These are phyloP conservation scores for Dendrophyllia cribrosa DNA, from an alignment of 64 coral and sea anemone species.

Conservation along the genomic window DNA sequence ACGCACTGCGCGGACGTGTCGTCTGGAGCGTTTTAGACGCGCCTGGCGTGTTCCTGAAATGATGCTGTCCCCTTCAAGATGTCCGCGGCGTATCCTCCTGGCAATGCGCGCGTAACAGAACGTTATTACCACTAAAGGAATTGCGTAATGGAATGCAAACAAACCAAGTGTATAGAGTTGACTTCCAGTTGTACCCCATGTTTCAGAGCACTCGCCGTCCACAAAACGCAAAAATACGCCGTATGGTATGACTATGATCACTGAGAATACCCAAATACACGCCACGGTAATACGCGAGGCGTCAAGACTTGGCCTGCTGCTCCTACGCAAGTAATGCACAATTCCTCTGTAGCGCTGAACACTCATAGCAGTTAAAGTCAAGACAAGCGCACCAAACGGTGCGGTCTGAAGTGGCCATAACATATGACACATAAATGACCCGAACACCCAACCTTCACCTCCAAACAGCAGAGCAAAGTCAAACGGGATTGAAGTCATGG, in stretches of 20 bases:
- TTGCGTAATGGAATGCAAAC: conserved; percentile 70
- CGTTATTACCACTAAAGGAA: conserved; percentile 64
- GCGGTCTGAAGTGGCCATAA: conserved; percentile 84
- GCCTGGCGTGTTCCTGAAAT: conserved; percentile 68
- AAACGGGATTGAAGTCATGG: conserved; percentile 76
- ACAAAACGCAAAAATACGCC: conserved; percentile 52
- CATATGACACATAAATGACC: conserved; percentile 68
- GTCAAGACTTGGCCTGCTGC: background rate
- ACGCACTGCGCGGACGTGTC: conserved; percentile 66
- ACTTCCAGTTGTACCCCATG: conserved; percentile 38
- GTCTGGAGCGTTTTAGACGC: conserved; percentile 39
- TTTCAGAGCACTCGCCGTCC: conserved; percentile 68
- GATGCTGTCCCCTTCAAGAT: conserved; percentile 24
- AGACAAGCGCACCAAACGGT: conserved; percentile 67
- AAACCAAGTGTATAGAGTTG: conserved; percentile 53
- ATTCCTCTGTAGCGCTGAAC: conserved; percentile 73
- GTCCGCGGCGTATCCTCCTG: conserved; percentile 43
- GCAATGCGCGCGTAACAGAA: conserved; percentile 77
- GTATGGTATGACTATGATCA: conserved; percentile 62
- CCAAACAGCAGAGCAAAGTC: conserved; percentile 61
- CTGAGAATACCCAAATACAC: conserved; percentile 65
- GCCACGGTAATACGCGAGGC: background rate
- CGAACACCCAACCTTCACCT: conserved; percentile 67
- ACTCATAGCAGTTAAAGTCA: conserved; percentile 78
- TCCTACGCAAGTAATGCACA: conserved; percentile 47